A percentile compares a stretch with the other conserved stretches of the same genome.
Evolutionary conservation across 2,797 vertebrate genomes (phyloP).

Genomic region (Pelodytes ibericus): DNA sequence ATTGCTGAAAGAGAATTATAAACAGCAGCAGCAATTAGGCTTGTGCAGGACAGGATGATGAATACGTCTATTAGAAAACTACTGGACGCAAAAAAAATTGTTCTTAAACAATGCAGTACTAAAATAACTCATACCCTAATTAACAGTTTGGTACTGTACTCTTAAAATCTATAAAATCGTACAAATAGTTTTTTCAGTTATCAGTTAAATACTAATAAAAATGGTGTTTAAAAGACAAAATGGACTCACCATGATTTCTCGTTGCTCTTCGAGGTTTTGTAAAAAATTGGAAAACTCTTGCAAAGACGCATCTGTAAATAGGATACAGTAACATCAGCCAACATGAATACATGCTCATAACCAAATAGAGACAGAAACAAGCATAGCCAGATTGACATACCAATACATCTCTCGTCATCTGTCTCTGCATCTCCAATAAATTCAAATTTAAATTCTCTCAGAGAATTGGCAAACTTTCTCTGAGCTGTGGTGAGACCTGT

Average conservation of each 20-base stretch:
- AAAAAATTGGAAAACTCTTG: conserved; percentile 93
- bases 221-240: too few relatives aligned
- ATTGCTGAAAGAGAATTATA: neutral
- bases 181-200: too few relatives aligned
- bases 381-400: conserved; percentile 70
- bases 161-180: too few relatives aligned
- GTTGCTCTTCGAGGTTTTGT: conserved; percentile 94
- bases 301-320: conserved; percentile 87
- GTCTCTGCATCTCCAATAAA: conserved; percentile 98
- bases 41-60: neutral
- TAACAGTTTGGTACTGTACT: too few relatives aligned
- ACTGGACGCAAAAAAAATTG: neutral
- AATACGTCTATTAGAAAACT: neutral
- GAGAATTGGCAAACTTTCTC: conserved; percentile 91
- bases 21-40: neutral
- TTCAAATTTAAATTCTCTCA: conserved; percentile 95
- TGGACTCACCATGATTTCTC: conserved; percentile 95
- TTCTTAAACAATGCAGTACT: neutral
- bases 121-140: neutral
- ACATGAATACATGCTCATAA: neutral
- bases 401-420: conserved; percentile 92
- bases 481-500: conserved; percentile 90
- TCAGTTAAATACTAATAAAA: too few relatives aligned
- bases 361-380: neutral
- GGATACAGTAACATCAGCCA: conserved; percentile 31